Conservation (phyloP, 53 echinoderm and acorn worm genomes). For the Hippasteria phrygiana region DNA sequence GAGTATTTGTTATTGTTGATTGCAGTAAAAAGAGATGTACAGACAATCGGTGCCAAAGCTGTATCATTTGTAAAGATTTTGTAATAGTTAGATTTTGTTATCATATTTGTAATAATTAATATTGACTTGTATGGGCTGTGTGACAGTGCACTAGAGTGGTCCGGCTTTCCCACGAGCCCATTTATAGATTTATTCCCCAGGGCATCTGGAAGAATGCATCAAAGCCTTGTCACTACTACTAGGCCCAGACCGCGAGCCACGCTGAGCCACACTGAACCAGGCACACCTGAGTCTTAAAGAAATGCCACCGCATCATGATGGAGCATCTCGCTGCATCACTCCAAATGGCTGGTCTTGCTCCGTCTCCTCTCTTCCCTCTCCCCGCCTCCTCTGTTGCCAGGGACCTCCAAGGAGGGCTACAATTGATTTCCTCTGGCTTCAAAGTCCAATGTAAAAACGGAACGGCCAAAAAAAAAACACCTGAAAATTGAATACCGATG, state of each 20-base stretch:
- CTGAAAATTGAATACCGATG: slow-evolving; percentile 42
- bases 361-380: not conserved
- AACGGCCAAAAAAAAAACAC: slow-evolving; percentile 32
- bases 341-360: not conserved
- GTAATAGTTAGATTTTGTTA: too few species aligned
- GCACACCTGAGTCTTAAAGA: not conserved
- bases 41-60: too few species aligned
- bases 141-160: too few species aligned
- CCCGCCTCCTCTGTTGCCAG: slow-evolving; percentile 32
- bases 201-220: too few species aligned
- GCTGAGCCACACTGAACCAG: not conserved
- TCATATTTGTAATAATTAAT: too few species aligned
- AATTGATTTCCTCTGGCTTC: slow-evolving; percentile 57
- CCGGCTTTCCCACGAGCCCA: too few species aligned
- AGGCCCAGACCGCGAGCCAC: not conserved
- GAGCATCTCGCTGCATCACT: slow-evolving; percentile 4
- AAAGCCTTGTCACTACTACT: too few species aligned
- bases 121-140: too few species aligned
- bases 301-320: not conserved
- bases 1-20: too few species aligned
- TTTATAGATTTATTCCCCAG: too few species aligned
- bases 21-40: too few species aligned
- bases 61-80: too few species aligned
- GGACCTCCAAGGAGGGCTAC: not conserved
- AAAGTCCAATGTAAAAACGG: slow-evolving; percentile 43